phyloP scores from a whole-genome alignment of 2,797 vertebrate species.

The Cebuella pygmaea region DNA sequence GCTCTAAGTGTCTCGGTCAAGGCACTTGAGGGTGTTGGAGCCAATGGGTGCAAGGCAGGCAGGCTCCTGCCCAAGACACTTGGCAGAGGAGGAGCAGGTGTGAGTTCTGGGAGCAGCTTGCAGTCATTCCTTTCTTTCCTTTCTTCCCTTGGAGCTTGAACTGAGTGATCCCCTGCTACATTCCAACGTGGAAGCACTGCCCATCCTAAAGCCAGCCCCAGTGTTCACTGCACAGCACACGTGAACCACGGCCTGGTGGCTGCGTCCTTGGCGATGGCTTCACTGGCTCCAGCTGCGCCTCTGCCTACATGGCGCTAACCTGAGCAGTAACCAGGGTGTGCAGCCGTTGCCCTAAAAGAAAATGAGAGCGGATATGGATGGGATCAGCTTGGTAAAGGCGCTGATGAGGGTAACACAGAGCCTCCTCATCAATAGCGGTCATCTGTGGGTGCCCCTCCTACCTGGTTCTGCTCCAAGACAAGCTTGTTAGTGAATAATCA shows the following conservation, averaged over 20 bases:
- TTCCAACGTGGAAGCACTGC: conserved; percentile 55
- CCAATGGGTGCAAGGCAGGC: not conserved
- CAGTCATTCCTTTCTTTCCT: not conserved
- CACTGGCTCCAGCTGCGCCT: not conserved
- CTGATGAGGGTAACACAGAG: not conserved
- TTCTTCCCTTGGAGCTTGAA: not conserved
- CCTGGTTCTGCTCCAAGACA: not conserved
- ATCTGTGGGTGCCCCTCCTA: too few relatives aligned
- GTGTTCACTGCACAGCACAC: not conserved
- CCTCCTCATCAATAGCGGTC: not conserved
- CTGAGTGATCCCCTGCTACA: not conserved
- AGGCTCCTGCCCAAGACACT: not conserved
- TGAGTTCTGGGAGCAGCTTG: not conserved
- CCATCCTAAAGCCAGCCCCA: not conserved
- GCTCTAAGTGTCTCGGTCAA: not conserved
- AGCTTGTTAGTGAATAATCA: not conserved
- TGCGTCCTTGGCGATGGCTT: not conserved
- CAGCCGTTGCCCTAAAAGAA: not conserved
- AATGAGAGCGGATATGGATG: not conserved
- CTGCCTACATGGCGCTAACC: not conserved
- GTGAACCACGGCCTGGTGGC: not conserved
- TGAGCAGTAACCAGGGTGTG: not conserved
- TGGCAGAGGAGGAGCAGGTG: not conserved
- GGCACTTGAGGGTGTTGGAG: not conserved
- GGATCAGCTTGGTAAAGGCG: not conserved